phyloP scores from a whole-genome alignment of 2,797 vertebrate species.

The Enteromius radiatus region DNA sequence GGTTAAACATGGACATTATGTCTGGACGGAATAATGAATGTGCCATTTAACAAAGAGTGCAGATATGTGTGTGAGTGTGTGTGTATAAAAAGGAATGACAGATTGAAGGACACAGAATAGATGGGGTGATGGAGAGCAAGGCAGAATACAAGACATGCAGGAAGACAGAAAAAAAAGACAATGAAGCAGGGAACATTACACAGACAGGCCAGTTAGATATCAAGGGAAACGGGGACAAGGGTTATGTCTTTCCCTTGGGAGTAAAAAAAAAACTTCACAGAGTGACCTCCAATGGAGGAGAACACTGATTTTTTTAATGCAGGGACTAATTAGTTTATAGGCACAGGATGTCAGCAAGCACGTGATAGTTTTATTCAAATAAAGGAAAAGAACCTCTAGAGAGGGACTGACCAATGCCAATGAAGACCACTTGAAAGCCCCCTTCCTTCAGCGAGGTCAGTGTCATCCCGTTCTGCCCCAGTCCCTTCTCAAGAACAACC shows the following conservation, averaged over 20 bases:
- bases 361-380: neutral
- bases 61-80: conserved; percentile 45
- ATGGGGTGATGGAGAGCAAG: conserved; percentile 31
- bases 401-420: conserved; percentile 43
- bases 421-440: conserved; percentile 33
- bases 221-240: neutral
- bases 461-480: conserved; percentile 48
- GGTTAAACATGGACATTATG: conserved; percentile 54
- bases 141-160: conserved; percentile 9
- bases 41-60: conserved; percentile 53
- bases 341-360: neutral
- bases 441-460: conserved; percentile 49
- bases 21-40: conserved; percentile 44
- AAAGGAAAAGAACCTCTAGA: neutral
- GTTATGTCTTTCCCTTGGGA: conserved; percentile 9
- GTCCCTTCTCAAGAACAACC: conserved; percentile 51
- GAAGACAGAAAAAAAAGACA: neutral
- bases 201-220: neutral
- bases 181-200: conserved; percentile 14
- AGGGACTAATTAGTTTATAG: neutral
- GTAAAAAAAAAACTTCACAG: neutral
- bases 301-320: neutral
- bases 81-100: conserved; percentile 15
- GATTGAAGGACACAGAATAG: conserved; percentile 16
- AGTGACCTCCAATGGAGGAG: neutral